Conservation (phyloP, 2,888 invertebrate species). For the Drosophila austrosaltans region DNA sequence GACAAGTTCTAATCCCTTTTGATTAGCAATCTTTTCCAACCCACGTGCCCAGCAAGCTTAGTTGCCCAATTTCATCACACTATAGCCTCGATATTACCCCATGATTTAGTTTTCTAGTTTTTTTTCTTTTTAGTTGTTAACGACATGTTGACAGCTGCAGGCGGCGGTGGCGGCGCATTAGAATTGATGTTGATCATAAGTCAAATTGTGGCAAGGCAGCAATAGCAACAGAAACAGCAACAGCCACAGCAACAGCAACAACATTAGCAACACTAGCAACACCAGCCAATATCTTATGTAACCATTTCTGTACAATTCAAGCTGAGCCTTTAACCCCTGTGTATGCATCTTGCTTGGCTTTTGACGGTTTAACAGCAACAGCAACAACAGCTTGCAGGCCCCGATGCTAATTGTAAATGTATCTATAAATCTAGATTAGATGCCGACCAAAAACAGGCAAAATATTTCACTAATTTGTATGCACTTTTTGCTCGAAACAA, state of each 20-base stretch:
- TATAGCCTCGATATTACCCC: not conserved
- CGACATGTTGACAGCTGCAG: slow-evolving; percentile 76
- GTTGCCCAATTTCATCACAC: slow-evolving; percentile 3
- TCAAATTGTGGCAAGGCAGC: slow-evolving; percentile 71
- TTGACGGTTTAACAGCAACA: slow-evolving; percentile 52
- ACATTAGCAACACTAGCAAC: too few species aligned
- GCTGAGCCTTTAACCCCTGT: slow-evolving; percentile 49
- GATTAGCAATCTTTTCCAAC: not conserved
- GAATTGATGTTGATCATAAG: slow-evolving; percentile 79
- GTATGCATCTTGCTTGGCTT: slow-evolving; percentile 23
- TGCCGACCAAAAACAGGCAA: slow-evolving; percentile 79
- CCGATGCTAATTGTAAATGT: slow-evolving; percentile 67
- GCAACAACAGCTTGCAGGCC: not conserved
- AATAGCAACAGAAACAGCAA: not conserved
- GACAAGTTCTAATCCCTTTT: slow-evolving; percentile 2
- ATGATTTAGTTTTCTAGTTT: slow-evolving; percentile 12
- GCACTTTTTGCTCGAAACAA: slow-evolving; percentile 72
- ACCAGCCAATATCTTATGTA: slow-evolving; percentile 26
- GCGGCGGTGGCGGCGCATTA: slow-evolving; percentile 68
- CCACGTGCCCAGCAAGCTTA: not conserved
- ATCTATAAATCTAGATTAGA: slow-evolving; percentile 79
- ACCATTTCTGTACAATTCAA: not conserved
- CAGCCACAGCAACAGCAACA: not conserved
- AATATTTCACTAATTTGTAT: slow-evolving; percentile 78
- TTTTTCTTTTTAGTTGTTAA: slow-evolving; percentile 54